These are phyloP conservation scores for Nipponia nippon DNA, from an alignment of 2,113 vertebrate genomes.

Conservation along the genomic window DNA sequence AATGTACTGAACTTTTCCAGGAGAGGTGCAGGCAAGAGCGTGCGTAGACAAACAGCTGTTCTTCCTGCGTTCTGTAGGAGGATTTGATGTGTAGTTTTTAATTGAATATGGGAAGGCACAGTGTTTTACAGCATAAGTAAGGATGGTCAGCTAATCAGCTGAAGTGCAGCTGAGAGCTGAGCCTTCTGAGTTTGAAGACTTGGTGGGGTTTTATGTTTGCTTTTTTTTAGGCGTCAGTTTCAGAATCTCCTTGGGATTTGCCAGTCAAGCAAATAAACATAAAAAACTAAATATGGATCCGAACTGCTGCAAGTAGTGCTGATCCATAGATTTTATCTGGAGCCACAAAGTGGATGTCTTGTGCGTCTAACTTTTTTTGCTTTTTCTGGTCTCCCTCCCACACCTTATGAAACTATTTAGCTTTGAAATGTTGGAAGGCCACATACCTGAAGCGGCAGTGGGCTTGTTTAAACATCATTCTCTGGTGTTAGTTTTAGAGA, in stretches of 20 bases:
- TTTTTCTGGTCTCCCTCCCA: not conserved
- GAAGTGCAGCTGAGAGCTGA: not conserved
- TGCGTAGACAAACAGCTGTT: not conserved
- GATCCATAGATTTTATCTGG: not conserved
- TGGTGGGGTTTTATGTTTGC: not conserved
- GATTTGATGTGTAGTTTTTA: not conserved
- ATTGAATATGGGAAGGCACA: not conserved
- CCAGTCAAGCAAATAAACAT: not conserved
- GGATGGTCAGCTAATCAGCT: not conserved
- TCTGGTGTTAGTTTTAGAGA: constrained; percentile 42
- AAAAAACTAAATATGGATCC: not conserved
- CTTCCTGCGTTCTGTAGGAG: not conserved
- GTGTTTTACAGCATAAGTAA: not conserved
- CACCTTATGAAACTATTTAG: constrained; percentile 15
- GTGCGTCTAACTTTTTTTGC: not conserved
- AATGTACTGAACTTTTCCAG: not conserved
- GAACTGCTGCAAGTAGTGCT: not conserved
- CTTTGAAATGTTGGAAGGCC: not conserved
- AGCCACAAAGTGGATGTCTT: not conserved
- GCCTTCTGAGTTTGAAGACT: not conserved
- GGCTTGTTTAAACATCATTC: constrained; percentile 35
- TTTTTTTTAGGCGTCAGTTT: not conserved
- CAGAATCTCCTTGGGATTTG: not conserved
- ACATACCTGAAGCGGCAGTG: not conserved
- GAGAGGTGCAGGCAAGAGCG: not conserved